Conservation (phyloP, 2,113 vertebrate genomes). For the Physeter macrocephalus region DNA sequence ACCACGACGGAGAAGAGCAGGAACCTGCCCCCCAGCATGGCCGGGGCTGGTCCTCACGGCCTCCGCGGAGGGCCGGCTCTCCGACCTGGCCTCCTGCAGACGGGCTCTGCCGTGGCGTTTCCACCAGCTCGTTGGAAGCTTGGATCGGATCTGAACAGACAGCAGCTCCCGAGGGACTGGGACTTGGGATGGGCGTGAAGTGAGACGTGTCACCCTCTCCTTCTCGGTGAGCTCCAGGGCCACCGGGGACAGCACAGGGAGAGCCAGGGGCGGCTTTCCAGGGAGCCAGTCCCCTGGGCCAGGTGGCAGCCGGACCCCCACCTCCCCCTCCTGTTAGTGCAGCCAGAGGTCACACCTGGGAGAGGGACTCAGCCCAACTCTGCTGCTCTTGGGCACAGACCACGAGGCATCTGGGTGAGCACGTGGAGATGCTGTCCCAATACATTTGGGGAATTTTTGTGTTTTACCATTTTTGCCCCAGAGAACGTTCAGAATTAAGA, state of each 20-base stretch:
- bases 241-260: background rate
- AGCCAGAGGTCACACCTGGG: background rate
- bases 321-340: background rate
- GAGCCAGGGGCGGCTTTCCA: background rate
- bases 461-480: background rate
- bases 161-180: background rate
- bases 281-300: background rate
- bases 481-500: background rate
- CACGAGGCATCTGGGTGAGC: background rate
- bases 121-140: background rate
- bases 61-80: accelerated
- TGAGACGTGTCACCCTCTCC: conserved; percentile 24
- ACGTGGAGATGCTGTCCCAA: background rate
- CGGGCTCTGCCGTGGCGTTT: too few species aligned
- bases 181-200: conserved; percentile 13
- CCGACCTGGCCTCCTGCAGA: background rate
- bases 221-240: background rate
- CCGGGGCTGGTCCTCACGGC: accelerated
- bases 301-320: background rate
- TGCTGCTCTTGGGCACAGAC: background rate
- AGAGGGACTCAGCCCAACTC: background rate
- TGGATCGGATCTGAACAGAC: background rate
- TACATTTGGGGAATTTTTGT: background rate
- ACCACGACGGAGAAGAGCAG: background rate
- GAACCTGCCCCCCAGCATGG: background rate